These are phyloP conservation scores for Xylophagus ater DNA, from an alignment of 2,888 invertebrate species.

Conservation along the genomic window DNA sequence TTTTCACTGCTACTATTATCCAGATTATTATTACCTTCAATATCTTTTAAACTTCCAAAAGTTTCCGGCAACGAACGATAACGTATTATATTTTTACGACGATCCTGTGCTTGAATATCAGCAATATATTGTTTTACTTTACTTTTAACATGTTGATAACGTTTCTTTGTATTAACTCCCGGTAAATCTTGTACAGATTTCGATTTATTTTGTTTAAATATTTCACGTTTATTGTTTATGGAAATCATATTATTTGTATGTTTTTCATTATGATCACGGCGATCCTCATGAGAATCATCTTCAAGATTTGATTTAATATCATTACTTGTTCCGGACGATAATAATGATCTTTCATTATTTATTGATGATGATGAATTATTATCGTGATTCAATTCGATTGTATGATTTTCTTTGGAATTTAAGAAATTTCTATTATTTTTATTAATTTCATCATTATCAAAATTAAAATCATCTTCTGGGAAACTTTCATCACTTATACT, in stretches of 20 bases:
- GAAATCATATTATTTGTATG: too few relatives aligned
- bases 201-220: constrained; percentile 9
- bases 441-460: not conserved
- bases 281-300: not conserved
- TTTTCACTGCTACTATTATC: not conserved
- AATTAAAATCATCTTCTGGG: constrained; percentile 4
- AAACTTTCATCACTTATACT: constrained; percentile 10
- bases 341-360: not conserved
- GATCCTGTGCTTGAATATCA: constrained; percentile 8
- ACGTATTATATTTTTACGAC: constrained; percentile 8
- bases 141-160: constrained; percentile 16
- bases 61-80: constrained; percentile 12
- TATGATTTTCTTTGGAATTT: not conserved
- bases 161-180: constrained; percentile 12
- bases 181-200: constrained; percentile 15
- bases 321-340: not conserved
- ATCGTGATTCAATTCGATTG: not conserved
- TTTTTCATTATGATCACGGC: too few relatives aligned
- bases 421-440: not conserved
- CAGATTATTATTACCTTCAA: not conserved
- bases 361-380: not conserved
- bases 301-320: not conserved
- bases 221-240: not conserved
- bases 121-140: constrained; percentile 15
- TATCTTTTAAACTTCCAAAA: constrained; percentile 1